Percentiles rank a stretch among this genome's conserved stretches.
phyloP scores from a whole-genome alignment of 2,113 vertebrate species.

The Cettia cetti region DNA sequence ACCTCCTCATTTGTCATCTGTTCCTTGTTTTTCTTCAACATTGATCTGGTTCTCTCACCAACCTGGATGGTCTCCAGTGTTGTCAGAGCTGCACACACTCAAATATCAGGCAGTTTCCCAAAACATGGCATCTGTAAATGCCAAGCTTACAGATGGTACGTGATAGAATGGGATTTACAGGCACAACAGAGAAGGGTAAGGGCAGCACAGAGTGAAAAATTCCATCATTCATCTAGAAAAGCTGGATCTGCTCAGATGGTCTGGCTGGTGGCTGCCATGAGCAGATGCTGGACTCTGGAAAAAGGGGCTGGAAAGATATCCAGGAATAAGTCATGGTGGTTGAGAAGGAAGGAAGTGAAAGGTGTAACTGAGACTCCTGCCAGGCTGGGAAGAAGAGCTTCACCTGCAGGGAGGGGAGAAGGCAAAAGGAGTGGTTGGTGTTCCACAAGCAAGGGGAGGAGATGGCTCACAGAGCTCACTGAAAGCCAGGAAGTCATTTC shows the following conservation, averaged over 20 bases:
- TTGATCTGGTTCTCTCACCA: not conserved
- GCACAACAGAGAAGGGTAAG: not conserved
- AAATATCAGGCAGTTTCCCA: not conserved
- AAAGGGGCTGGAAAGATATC: not conserved
- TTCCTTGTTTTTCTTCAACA: not conserved
- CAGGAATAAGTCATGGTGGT: not conserved
- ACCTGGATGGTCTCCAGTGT: slow-evolving; percentile 12
- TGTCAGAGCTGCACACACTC: not conserved
- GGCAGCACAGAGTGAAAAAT: not conserved
- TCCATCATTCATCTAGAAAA: not conserved
- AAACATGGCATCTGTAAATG: slow-evolving; percentile 14
- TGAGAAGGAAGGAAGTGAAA: not conserved
- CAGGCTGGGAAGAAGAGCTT: not conserved
- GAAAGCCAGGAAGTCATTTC: not conserved
- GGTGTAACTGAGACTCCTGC: not conserved
- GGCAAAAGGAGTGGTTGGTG: not conserved
- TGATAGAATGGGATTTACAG: not conserved
- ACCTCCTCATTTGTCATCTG: slow-evolving; percentile 2
- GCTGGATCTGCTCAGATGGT: not conserved
- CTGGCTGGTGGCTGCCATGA: not conserved
- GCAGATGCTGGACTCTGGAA: not conserved
- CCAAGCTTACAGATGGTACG: slow-evolving; percentile 6
- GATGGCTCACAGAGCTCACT: rapidly evolving
- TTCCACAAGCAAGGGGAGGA: not conserved
- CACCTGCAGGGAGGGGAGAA: not conserved